phyloP scores from a whole-genome alignment of 2,797 vertebrate species.

The Xiphorhynchus erythropygius region DNA sequence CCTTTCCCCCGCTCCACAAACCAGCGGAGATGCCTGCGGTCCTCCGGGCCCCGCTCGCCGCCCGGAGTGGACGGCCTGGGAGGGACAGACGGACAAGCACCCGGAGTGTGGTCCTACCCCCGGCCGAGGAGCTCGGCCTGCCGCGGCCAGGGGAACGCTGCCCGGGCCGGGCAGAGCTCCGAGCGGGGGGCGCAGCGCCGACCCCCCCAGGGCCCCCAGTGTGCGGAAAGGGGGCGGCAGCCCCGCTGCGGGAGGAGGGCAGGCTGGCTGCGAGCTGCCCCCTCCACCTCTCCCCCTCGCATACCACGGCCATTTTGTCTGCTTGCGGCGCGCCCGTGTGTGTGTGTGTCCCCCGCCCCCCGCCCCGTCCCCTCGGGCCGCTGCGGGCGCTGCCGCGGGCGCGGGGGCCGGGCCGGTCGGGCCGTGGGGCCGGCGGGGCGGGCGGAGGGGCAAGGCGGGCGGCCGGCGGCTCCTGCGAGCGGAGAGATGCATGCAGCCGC shows the following conservation, averaged over 20 bases:
- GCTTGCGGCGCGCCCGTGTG: neutral
- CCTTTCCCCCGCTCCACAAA: neutral
- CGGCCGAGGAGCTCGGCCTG: neutral
- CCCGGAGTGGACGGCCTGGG: neutral
- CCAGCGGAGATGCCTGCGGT: neutral
- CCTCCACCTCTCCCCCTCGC: neutral
- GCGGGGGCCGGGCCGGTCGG: neutral
- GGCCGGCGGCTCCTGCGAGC: neutral
- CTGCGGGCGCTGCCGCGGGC: neutral
- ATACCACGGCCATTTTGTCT: constrained; percentile 55
- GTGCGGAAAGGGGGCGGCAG: neutral
- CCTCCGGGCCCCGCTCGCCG: neutral
- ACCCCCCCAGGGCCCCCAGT: neutral
- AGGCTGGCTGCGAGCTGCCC: neutral
- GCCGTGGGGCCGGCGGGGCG: neutral
- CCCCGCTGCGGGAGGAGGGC: neutral
- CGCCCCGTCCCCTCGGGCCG: neutral
- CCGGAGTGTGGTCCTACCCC: neutral
- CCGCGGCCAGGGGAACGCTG: too few relatives aligned
- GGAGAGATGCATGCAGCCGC: neutral
- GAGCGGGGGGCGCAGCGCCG: neutral
- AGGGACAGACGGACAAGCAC: neutral
- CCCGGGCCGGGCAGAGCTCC: neutral
- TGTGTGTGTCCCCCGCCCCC: neutral
- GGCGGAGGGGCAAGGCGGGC: neutral